These are phyloP conservation scores for Peromyscus attwateri DNA, from an alignment of 2,797 vertebrate species.

Conservation along the genomic window DNA sequence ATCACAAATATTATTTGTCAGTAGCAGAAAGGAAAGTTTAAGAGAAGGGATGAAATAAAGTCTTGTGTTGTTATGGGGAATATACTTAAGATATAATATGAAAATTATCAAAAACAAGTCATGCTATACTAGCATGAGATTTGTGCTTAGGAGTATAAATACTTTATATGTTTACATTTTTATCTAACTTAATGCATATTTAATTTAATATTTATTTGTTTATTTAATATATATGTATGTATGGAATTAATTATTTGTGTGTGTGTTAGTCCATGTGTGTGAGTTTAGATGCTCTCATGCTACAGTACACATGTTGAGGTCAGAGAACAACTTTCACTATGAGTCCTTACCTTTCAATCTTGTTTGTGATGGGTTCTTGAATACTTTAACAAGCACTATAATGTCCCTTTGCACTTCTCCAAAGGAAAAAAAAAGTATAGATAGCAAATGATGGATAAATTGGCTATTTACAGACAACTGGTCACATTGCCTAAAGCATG, in stretches of 20 bases:
- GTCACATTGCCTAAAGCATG: neutral
- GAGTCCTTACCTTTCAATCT: neutral
- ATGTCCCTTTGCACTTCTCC: neutral
- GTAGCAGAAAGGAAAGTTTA: neutral
- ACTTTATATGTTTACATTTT: neutral
- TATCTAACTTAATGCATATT: too few species aligned
- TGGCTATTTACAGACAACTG: neutral
- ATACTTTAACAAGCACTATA: conserved; percentile 8
- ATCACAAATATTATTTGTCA: neutral
- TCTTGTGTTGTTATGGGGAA: neutral
- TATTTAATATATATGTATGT: neutral
- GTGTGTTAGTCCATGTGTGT: neutral
- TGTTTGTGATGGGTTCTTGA: neutral
- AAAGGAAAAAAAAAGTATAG: neutral
- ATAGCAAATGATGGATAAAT: neutral
- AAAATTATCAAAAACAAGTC: neutral
- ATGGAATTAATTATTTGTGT: neutral
- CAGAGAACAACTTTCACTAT: neutral
- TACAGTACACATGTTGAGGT: neutral
- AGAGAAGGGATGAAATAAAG: neutral
- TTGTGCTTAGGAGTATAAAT: neutral
- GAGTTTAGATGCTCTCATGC: neutral
- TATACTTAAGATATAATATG: conserved; percentile 19
- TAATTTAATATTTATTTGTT: neutral
- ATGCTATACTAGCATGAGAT: neutral